Evolutionary conservation across 2,113 vertebrate genomes (phyloP).

Genomic region (Theristicus caerulescens): DNA sequence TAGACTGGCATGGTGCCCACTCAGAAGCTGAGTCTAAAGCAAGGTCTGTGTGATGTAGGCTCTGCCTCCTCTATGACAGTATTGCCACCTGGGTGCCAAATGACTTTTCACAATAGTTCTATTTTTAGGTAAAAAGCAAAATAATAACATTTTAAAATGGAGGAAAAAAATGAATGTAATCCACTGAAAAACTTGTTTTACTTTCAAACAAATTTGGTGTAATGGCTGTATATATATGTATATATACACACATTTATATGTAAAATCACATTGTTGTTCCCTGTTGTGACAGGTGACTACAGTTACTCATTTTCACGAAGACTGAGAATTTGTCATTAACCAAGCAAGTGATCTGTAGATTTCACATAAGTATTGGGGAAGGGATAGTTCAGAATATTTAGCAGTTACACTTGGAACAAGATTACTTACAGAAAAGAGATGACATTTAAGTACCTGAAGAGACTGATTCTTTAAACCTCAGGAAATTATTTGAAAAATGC

Average conservation of each 20-base stretch:
- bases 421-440: not conserved
- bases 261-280: not conserved
- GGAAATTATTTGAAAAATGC: not conserved
- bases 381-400: not conserved
- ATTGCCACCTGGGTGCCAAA: constrained; percentile 48
- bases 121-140: not conserved
- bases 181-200: not conserved
- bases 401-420: not conserved
- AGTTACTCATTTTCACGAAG: not conserved
- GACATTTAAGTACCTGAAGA: not conserved
- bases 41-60: not conserved
- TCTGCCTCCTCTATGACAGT: not conserved
- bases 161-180: not conserved
- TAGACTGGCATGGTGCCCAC: constrained; percentile 52
- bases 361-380: not conserved
- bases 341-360: not conserved
- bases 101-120: not conserved
- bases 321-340: not conserved
- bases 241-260: not conserved
- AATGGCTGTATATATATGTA: not conserved
- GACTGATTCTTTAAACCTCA: not conserved
- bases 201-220: not conserved
- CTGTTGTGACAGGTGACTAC: not conserved
- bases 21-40: not conserved
- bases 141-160: not conserved